These are phyloP conservation scores for Sturmia bella DNA, from an alignment of 2,888 invertebrate species.

Conservation along the genomic window DNA sequence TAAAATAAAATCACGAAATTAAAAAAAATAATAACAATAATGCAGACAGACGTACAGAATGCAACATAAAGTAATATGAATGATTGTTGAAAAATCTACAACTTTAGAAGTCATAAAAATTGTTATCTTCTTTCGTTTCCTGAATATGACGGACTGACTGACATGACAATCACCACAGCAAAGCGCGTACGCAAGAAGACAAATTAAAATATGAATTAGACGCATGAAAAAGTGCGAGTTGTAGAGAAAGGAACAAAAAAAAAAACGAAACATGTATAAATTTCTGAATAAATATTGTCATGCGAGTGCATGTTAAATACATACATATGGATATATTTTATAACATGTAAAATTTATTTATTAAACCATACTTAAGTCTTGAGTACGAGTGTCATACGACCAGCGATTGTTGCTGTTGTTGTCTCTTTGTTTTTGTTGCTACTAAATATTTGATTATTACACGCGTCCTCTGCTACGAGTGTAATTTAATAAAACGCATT, in stretches of 20 bases:
- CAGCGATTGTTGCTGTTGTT: slow-evolving; percentile 12
- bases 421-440: slow-evolving; percentile 31
- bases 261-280: neutral
- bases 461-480: slow-evolving; percentile 46
- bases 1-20: slow-evolving; percentile 60
- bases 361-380: neutral
- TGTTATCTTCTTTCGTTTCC: slow-evolving; percentile 66
- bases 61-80: slow-evolving; percentile 11
- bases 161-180: slow-evolving; percentile 33
- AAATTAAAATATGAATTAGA: slow-evolving; percentile 43
- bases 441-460: slow-evolving; percentile 47
- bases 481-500: slow-evolving; percentile 36
- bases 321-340: too few relatives aligned
- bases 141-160: slow-evolving; percentile 57
- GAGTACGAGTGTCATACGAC: neutral
- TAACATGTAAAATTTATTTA: slow-evolving; percentile 36
- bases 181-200: neutral
- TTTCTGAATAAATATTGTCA: slow-evolving; percentile 47
- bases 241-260: neutral
- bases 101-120: slow-evolving; percentile 65
- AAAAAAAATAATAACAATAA: slow-evolving; percentile 10
- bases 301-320: slow-evolving; percentile 1
- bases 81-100: slow-evolving; percentile 20
- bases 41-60: neutral
- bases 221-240: slow-evolving; percentile 21